A percentile compares a stretch with the other conserved stretches of the same genome.
These are phyloP conservation scores for Limnephilus lunatus DNA, from an alignment of 2,888 invertebrate genomes.

Conservation along the genomic window DNA sequence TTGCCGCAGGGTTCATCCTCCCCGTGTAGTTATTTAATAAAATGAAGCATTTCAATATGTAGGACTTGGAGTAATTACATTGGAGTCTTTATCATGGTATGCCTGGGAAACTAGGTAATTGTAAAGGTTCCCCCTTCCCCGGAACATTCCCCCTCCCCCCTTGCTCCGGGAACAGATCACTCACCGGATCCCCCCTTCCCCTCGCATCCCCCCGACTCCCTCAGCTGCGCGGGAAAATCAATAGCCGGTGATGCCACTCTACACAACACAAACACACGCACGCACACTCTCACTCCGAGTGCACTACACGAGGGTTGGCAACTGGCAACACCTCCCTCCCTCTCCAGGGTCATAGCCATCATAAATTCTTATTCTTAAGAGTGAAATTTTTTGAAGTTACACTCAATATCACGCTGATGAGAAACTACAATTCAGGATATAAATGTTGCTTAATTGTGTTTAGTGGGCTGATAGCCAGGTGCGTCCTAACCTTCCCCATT, in stretches of 20 bases:
- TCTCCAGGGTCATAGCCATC: background rate
- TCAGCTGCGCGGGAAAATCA: conserved; percentile 60
- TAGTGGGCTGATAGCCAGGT: too few species aligned
- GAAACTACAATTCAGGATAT: background rate
- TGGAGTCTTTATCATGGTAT: background rate
- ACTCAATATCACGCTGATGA: background rate
- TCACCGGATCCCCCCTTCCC: conserved; percentile 29
- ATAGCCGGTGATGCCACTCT: conserved; percentile 64
- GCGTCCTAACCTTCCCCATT: too few species aligned
- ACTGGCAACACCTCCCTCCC: background rate
- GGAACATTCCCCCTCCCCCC: background rate
- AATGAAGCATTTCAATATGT: background rate
- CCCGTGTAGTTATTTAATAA: conserved; percentile 18
- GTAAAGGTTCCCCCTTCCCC: conserved; percentile 2
- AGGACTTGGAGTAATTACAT: background rate
- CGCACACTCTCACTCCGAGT: conserved; percentile 18
- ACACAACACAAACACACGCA: conserved; percentile 47
- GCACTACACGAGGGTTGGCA: conserved; percentile 40
- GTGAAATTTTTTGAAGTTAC: background rate
- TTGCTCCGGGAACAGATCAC: conserved; percentile 8
- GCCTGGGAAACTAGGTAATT: conserved; percentile 6
- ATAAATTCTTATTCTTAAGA: background rate
- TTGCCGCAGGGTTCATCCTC: background rate
- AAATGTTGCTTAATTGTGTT: too few species aligned
- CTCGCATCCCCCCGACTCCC: conserved; percentile 17